These are phyloP conservation scores for Syrista parreyssii DNA, from an alignment of 2,888 invertebrate genomes.

Conservation along the genomic window DNA sequence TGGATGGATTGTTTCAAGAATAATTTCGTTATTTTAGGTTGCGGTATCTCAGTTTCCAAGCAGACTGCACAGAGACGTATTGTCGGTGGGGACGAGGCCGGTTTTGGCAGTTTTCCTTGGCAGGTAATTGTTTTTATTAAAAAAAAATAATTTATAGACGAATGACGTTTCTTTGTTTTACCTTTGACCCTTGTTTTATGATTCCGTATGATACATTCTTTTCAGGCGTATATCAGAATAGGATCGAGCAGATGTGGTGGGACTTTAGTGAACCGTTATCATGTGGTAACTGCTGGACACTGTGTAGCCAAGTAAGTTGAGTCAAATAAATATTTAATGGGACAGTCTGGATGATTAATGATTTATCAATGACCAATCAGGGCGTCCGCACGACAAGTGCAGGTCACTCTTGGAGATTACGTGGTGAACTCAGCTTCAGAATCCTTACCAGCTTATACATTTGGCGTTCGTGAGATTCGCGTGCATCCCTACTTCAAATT, in stretches of 20 bases:
- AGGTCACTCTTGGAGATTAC: conserved; percentile 92
- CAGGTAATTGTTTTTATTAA: conserved; percentile 70
- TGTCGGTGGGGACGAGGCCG: conserved; percentile 93
- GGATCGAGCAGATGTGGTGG: conserved; percentile 95
- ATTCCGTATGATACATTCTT: conserved; percentile 23
- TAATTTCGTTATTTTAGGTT: conserved; percentile 73
- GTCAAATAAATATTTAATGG: neutral
- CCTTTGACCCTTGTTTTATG: too few species aligned
- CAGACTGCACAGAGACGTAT: conserved; percentile 90
- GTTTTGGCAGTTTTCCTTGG: conserved; percentile 95
- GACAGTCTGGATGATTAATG: neutral
- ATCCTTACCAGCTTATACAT: conserved; percentile 90
- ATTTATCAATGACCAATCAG: conserved; percentile 60
- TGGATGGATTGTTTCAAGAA: neutral
- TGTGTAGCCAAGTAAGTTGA: conserved; percentile 81
- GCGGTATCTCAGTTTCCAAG: conserved; percentile 86
- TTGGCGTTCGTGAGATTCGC: conserved; percentile 89
- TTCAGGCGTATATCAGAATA: conserved; percentile 86
- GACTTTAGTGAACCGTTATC: conserved; percentile 88
- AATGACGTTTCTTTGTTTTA: conserved; percentile 2
- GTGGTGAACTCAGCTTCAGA: conserved; percentile 94
- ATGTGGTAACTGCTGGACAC: conserved; percentile 94
- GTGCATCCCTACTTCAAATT: conserved; percentile 94
- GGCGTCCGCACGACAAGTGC: conserved; percentile 89
- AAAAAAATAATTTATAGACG: neutral